Evolutionary conservation across 2,797 vertebrate species (phyloP).

Genomic region (Epinephelus malabaricus): DNA sequence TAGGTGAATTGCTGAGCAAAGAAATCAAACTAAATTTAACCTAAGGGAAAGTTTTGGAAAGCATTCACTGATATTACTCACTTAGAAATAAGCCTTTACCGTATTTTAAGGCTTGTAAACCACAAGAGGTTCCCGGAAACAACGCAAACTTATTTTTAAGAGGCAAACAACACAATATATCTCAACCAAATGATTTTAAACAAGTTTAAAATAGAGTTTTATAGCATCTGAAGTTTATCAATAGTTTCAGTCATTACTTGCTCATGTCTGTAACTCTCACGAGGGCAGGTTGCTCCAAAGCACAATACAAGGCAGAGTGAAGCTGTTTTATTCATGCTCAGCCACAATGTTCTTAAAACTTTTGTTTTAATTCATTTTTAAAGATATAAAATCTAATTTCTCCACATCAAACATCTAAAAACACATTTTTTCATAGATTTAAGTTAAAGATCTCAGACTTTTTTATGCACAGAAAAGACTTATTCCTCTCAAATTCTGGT

Average conservation of each 20-base stretch:
- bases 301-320: not conserved
- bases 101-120: conserved; percentile 15
- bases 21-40: conserved; percentile 17
- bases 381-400: too few relatives aligned
- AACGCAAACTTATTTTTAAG: conserved; percentile 4
- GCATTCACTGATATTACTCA: conserved; percentile 33
- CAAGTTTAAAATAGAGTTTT: not conserved
- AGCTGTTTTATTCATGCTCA: not conserved
- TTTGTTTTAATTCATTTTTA: too few relatives aligned
- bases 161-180: not conserved
- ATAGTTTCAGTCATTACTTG: not conserved
- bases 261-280: not conserved
- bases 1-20: conserved; percentile 31
- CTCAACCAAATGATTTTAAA: not conserved
- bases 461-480: too few relatives aligned
- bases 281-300: not conserved
- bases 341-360: too few relatives aligned
- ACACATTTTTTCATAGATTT: too few relatives aligned
- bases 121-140: not conserved
- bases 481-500: too few relatives aligned
- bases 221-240: not conserved
- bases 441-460: too few relatives aligned
- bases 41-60: conserved; percentile 21
- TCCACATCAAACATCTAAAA: too few relatives aligned
- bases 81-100: conserved; percentile 27